Evolutionary conservation across 2,797 vertebrate species (phyloP).

Genomic region (Brachymystax lenok): DNA sequence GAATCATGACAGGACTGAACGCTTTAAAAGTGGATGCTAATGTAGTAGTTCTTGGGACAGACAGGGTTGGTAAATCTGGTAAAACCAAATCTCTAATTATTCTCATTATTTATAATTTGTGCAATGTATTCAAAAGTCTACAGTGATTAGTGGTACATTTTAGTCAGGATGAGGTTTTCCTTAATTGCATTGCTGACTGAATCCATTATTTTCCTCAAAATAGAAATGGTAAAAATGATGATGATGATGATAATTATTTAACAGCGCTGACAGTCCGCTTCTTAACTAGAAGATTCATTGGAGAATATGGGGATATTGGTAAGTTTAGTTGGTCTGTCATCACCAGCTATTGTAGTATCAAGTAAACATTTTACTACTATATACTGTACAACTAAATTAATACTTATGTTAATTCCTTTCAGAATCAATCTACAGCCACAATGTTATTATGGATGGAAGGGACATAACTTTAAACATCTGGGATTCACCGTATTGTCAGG

Average conservation of each 20-base stretch:
- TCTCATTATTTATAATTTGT: not conserved
- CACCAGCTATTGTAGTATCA: not conserved
- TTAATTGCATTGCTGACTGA: not conserved
- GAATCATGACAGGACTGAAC: slow-evolving; percentile 35
- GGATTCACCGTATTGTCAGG: slow-evolving; percentile 83
- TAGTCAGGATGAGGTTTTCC: not conserved
- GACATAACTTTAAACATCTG: slow-evolving; percentile 84
- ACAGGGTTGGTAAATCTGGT: slow-evolving; percentile 87
- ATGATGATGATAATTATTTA: slow-evolving; percentile 30
- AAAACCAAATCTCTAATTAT: slow-evolving; percentile 13
- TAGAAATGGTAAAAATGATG: not conserved
- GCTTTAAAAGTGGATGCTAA: slow-evolving; percentile 77
- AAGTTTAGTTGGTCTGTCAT: slow-evolving; percentile 42
- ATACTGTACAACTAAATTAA: not conserved
- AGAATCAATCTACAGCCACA: slow-evolving; percentile 89
- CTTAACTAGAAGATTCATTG: slow-evolving; percentile 87
- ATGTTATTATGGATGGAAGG: slow-evolving; percentile 77
- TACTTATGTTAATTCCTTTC: slow-evolving; percentile 6
- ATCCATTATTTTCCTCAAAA: not conserved
- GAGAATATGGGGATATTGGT: slow-evolving; percentile 90
- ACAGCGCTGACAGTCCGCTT: slow-evolving; percentile 87
- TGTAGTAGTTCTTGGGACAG: slow-evolving; percentile 81
- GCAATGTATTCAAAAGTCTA: not conserved
- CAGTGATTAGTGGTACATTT: not conserved
- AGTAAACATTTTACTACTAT: not conserved